These are phyloP conservation scores for Rhagoletis pomonella DNA, from an alignment of 1,140 invertebrate genomes.

Conservation along the genomic window DNA sequence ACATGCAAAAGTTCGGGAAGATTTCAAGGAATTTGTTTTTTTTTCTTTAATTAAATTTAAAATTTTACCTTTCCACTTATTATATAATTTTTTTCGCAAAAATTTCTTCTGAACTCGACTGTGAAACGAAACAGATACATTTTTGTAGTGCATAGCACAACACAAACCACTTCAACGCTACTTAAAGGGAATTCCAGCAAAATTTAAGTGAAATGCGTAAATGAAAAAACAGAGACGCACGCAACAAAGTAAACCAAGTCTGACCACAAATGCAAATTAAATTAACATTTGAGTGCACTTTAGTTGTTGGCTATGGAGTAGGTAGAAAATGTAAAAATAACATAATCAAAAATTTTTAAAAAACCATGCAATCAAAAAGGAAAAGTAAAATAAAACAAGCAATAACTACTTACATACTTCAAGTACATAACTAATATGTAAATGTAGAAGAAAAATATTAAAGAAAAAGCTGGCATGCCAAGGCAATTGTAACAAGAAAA, in stretches of 20 bases:
- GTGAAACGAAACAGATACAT: neutral
- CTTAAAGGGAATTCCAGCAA: neutral
- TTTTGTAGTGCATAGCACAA: neutral
- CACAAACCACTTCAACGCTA: neutral
- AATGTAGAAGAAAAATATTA: no score
- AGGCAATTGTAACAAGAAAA: no score
- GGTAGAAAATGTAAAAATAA: no score
- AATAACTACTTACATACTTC: no score
- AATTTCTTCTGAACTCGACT: neutral
- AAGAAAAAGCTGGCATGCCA: no score
- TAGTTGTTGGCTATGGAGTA: no score
- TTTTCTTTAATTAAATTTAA: neutral
- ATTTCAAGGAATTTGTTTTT: neutral
- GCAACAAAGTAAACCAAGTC: constrained; percentile 12
- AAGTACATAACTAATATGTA: no score
- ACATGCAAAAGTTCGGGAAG: neutral
- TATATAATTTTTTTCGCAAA: neutral
- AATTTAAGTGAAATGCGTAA: neutral
- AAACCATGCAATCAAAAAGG: no score
- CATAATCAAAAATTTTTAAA: no score
- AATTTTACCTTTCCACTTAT: neutral
- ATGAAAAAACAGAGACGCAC: neutral
- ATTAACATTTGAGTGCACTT: neutral
- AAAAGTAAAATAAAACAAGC: no score
- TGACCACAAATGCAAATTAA: constrained; percentile 30